A percentile compares a stretch with the other conserved stretches of the same genome.
These are phyloP conservation scores for Capromys pilorides DNA, from an alignment of 2,797 vertebrate genomes.

Conservation along the genomic window DNA sequence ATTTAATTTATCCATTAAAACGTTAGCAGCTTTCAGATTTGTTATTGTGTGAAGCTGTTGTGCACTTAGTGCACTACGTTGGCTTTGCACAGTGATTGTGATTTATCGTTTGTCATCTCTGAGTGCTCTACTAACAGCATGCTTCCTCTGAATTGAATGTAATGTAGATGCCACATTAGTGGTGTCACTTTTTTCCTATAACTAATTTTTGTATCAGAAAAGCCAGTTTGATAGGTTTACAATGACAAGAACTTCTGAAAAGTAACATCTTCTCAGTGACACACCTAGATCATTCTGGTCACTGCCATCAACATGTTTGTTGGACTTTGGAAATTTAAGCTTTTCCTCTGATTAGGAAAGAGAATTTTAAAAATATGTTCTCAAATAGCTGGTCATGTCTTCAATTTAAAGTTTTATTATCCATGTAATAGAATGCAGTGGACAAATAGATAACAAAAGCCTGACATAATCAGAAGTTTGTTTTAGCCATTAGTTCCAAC, in stretches of 20 bases:
- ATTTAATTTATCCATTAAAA: conserved; percentile 21
- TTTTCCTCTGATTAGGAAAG: background rate
- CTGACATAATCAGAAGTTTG: background rate
- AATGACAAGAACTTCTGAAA: background rate
- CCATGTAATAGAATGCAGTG: background rate
- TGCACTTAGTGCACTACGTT: background rate
- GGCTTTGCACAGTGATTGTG: background rate
- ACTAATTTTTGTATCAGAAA: background rate
- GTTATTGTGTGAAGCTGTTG: background rate
- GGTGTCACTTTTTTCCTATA: background rate
- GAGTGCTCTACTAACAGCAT: background rate
- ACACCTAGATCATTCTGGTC: background rate
- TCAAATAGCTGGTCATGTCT: background rate
- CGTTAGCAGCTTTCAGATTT: background rate
- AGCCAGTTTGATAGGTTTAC: background rate
- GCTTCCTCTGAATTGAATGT: background rate
- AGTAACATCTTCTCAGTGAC: background rate
- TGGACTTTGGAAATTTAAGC: background rate
- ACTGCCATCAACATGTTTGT: background rate
- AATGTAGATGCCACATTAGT: background rate
- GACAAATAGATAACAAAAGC: background rate
- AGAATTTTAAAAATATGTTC: background rate
- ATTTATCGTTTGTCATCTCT: background rate
- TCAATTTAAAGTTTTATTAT: background rate
- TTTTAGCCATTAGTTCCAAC: background rate